Evolutionary conservation across 2,113 vertebrate species (phyloP), one percentile per base, ranked within the genome.

Genomic region (Triplophysa dalaica): DNA sequence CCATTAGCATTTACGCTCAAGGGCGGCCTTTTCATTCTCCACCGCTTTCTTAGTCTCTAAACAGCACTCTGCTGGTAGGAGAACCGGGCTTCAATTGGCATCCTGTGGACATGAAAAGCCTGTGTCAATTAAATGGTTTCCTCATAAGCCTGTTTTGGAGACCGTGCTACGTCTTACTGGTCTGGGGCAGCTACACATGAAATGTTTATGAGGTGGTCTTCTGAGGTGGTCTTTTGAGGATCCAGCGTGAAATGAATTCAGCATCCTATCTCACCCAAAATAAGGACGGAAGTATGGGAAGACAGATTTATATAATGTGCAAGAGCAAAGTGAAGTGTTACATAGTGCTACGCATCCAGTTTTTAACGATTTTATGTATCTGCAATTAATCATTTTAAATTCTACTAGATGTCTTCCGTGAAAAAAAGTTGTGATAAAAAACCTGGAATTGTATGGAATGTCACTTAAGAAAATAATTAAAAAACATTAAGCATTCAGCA

Each of bases 1-100:
- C 87, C 80, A 91, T 92, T 91, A 91, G 86, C 83, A 88, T 89
- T 89, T 80, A 82, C 79, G 85, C 85, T 86, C 85, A 72, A 79
- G 85, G 86, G 81, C 84, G 52, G 85, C 82, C 87, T 81, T 89
- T 90, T 89, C 87, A 85, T 66, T 74, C 54, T 64, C 19, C 61
- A 81, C 83, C 76, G 85, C 81, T 75, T 89, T 72, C 83, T 82
- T 82, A 82, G 76, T 87, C 81, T 87, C 78, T 45, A 83, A 89
- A 86, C 84, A 79, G 84, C 86, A 74, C 83, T 88, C 84, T 70
- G 85, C 78, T 89, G 81, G 87, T 87, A 79, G 88, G 89, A 86
- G 77, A 87, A 81, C 72, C 66, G 2, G 12, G 19, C 78, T 79
- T 86, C 76, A 79, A 81, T 81, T 72, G 83, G 85, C 79, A 43